These are phyloP conservation scores for Natator depressus DNA, from an alignment of 2,113 vertebrate species.

Conservation along the genomic window DNA sequence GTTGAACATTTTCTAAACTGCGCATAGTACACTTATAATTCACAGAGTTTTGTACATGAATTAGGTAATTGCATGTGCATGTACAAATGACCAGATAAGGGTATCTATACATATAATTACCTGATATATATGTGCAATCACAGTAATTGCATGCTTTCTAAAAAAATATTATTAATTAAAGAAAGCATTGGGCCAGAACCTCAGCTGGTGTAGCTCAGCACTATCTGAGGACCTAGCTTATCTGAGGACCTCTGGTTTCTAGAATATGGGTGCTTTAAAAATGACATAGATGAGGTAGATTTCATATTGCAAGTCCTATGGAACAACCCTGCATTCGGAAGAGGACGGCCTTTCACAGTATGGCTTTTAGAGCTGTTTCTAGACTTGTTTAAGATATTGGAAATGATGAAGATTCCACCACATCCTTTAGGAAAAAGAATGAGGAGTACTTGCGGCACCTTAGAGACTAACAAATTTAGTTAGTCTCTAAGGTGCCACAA, in stretches of 20 bases:
- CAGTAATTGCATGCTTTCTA: neutral
- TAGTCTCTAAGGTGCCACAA: no score
- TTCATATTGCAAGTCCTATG: neutral
- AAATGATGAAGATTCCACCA: neutral
- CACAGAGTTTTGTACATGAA: constrained; percentile 51
- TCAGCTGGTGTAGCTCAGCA: neutral
- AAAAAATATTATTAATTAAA: neutral
- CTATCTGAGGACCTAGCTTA: neutral
- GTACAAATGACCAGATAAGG: constrained; percentile 42
- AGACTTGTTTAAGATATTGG: fast-evolving
- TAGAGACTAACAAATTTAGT: no score
- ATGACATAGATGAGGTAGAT: neutral
- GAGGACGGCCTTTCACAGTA: neutral
- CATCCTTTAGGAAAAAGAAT: neutral
- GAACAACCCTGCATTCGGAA: neutral
- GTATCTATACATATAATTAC: constrained; percentile 48
- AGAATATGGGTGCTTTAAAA: neutral
- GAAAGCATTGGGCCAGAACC: neutral
- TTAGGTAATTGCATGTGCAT: constrained; percentile 37
- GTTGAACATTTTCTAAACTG: neutral
- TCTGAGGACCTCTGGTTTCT: neutral
- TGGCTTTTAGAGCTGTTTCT: neutral
- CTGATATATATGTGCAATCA: constrained; percentile 46
- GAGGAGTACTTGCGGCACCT: no score
- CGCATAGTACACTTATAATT: constrained; percentile 5